Base-by-base conservation (phyloP, 2,888 invertebrate genomes). In the Sarcophaga caerulescens region DNA sequence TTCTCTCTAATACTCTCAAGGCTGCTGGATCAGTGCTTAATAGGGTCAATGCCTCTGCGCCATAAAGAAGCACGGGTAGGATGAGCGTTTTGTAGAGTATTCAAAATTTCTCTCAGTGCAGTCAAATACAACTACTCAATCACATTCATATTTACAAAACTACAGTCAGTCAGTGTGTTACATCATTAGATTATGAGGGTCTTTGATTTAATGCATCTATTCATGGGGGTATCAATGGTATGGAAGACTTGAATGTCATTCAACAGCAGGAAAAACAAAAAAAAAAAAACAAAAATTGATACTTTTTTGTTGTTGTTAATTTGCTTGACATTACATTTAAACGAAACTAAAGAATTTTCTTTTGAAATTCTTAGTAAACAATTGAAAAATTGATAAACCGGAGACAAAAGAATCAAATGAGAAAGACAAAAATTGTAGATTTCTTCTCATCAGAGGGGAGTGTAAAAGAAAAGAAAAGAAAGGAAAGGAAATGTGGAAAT, bases 271-370 rank as follows among this genome's bases (percentile, higher is more conserved):
- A 35, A 17, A 19, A 71, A 70, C 5, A 19, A 74, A 35, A 66
- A 11, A 74, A 19, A 71, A 70, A 1, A 19, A 74, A 35, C 59
- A 11, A 74, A 14, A 47, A 35, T 44, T 66, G 11, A 68, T 21
- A 45, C 23, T 62, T 78, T 62, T 52, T 69, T 69, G 47, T 78
- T 62, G 35, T 35, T 35, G 35, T 35, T 35, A 35, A 35, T 35
- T 35, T 35, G 8, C 35, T 35, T 35, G 35, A 35, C 35, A 35
- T 35, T 6, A 35, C 35, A 35, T 35, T 1, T 35, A 35, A 35
- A 23, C 44, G 60, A 77, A 57, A 76, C 35, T 21, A 66, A 8
- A 44, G 19, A 44, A 8, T 35, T 35, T 10, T 23, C 21, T 35
- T 3, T 23, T 47, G 1, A 45, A 68, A 68, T 68, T 68, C 21